phyloP scores from a whole-genome alignment of 2,888 invertebrate genomes.

The Heteromurus nitidus region DNA sequence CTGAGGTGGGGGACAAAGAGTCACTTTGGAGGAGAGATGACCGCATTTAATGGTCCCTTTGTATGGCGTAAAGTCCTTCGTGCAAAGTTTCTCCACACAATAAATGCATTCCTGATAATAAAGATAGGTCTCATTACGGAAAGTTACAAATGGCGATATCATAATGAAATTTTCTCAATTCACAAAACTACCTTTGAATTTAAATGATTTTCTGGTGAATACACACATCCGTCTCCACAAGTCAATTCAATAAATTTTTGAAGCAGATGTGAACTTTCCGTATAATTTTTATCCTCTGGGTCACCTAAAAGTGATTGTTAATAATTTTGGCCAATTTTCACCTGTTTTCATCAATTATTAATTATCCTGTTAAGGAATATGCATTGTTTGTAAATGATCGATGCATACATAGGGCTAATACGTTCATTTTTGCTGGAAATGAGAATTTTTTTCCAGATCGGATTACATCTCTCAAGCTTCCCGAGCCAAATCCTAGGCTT shows the following conservation, averaged over 20 bases:
- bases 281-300: constrained; percentile 73
- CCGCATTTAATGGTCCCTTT: constrained; percentile 85
- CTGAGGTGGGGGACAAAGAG: constrained; percentile 85
- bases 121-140: too few species aligned
- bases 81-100: constrained; percentile 82
- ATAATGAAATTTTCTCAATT: too few species aligned
- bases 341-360: too few species aligned
- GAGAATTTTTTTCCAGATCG: constrained; percentile 82
- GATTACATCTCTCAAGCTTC: constrained; percentile 80
- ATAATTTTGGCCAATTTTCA: too few species aligned
- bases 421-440: constrained; percentile 86
- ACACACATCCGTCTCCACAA: constrained; percentile 81
- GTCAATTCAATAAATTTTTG: constrained; percentile 88
- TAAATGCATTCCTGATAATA: constrained; percentile 68
- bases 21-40: constrained; percentile 83
- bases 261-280: constrained; percentile 78
- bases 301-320: too few species aligned
- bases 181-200: constrained; percentile 75
- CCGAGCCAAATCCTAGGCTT: constrained; percentile 82
- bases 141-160: background rate
- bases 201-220: constrained; percentile 79
- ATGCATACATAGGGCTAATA: constrained; percentile 75
- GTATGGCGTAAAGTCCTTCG: constrained; percentile 84
- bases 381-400: constrained; percentile 68
- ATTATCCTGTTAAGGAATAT: background rate